Percentiles rank a stretch among this genome's conserved stretches.
These are phyloP conservation scores for Myiotriccus ornatus DNA, from an alignment of 2,797 vertebrate species.

Conservation along the genomic window DNA sequence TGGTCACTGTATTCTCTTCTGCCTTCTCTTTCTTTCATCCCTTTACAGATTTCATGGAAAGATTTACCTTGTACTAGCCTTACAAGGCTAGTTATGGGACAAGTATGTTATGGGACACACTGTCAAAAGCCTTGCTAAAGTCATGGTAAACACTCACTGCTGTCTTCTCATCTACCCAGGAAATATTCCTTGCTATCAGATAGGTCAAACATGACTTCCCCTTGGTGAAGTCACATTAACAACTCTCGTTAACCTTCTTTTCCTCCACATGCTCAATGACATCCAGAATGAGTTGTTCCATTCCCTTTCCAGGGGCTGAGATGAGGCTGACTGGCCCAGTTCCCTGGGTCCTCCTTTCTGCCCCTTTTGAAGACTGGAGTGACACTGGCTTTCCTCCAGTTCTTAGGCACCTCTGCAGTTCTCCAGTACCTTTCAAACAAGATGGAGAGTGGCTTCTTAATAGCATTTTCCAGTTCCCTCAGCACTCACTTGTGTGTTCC, in stretches of 20 bases:
- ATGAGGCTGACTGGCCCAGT: not conserved
- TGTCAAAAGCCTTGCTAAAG: not conserved
- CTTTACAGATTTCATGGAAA: not conserved
- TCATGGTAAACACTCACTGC: not conserved
- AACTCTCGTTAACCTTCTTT: not conserved
- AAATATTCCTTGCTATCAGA: too few relatives aligned
- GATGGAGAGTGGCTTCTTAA: not conserved
- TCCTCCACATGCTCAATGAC: not conserved
- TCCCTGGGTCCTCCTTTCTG: not conserved
- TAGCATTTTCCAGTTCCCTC: not conserved
- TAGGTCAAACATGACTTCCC: not conserved
- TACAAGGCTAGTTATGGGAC: not conserved
- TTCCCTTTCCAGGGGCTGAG: not conserved
- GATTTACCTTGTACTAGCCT: not conserved
- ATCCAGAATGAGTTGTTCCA: not conserved
- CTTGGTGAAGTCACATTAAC: not conserved
- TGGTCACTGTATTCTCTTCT: not conserved
- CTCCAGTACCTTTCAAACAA: not conserved
- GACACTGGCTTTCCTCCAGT: not conserved
- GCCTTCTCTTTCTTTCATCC: not conserved
- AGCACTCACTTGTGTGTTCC: not conserved
- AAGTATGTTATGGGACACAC: not conserved
- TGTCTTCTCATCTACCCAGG: not conserved
- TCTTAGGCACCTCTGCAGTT: not conserved
- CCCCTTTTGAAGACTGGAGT: not conserved